phyloP scores from a whole-genome alignment of 2,797 vertebrate species.

The Scarus forsteni region DNA sequence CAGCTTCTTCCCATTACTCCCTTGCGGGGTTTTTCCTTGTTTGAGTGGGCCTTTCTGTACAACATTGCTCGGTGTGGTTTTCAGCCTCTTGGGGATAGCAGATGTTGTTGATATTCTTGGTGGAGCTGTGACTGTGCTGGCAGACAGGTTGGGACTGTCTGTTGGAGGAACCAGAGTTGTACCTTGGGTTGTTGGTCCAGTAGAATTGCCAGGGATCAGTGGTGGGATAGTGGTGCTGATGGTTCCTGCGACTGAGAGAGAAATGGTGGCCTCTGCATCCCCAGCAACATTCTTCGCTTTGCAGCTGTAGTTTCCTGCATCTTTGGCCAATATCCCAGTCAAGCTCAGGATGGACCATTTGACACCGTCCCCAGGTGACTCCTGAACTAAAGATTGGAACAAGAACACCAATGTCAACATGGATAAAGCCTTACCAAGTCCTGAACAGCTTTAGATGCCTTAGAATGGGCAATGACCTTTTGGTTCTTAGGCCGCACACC shows the following conservation, averaged over 20 bases:
- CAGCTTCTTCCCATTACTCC: slow-evolving; percentile 69
- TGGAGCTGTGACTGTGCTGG: slow-evolving; percentile 15
- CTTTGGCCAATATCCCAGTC: slow-evolving; percentile 88
- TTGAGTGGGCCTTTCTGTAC: slow-evolving; percentile 55
- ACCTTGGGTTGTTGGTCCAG: slow-evolving; percentile 40
- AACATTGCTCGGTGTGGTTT: slow-evolving; percentile 31
- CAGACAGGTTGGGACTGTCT: slow-evolving; percentile 16
- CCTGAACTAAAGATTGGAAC: slow-evolving; percentile 87
- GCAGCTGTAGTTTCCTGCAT: slow-evolving; percentile 93
- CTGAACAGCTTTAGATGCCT: neutral
- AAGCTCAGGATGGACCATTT: slow-evolving; percentile 97
- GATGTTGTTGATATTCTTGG: slow-evolving; percentile 37
- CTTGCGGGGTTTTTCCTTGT: slow-evolving; percentile 64
- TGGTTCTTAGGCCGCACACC: neutral
- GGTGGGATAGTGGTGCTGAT: slow-evolving; percentile 79
- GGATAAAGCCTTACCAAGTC: neutral
- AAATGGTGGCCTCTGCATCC: slow-evolving; percentile 88
- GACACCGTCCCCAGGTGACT: slow-evolving; percentile 92
- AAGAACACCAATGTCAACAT: slow-evolving; percentile 33
- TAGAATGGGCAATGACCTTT: neutral
- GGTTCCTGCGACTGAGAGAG: slow-evolving; percentile 86
- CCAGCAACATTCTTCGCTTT: slow-evolving; percentile 95
- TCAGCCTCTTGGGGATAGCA: slow-evolving; percentile 31
- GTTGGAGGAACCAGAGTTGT: slow-evolving; percentile 61
- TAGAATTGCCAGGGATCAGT: slow-evolving; percentile 37